Evolutionary conservation across 2,888 invertebrate species (phyloP).

Genomic region (Pyrrhosoma nymphula): DNA sequence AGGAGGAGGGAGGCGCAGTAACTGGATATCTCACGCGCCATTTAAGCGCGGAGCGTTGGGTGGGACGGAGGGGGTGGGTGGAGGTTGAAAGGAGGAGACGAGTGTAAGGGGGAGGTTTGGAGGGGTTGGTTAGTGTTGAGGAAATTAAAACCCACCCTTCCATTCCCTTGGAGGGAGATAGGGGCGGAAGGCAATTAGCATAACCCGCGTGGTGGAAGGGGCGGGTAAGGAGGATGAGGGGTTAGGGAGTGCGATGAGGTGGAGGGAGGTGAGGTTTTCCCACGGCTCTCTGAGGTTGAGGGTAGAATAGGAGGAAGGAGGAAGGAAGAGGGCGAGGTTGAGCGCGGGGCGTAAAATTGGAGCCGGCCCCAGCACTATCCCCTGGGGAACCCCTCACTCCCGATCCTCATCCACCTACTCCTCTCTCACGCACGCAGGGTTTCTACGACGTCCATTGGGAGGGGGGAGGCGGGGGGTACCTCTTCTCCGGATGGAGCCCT

Average conservation of each 20-base stretch:
- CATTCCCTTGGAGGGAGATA: background rate
- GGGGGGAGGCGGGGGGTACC: too few relatives aligned
- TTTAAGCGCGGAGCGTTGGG: background rate
- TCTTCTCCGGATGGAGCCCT: background rate
- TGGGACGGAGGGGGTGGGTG: background rate
- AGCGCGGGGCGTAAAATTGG: slow-evolving; percentile 26
- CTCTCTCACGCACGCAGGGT: background rate
- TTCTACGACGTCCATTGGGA: background rate
- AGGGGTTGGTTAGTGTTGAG: slow-evolving; percentile 12
- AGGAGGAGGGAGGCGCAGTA: background rate
- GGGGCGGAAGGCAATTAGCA: slow-evolving; percentile 22
- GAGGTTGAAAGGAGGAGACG: background rate
- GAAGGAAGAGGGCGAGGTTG: slow-evolving; percentile 5
- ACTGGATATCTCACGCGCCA: slow-evolving; percentile 35
- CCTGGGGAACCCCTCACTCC: background rate
- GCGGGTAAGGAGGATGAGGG: background rate
- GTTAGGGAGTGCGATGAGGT: background rate
- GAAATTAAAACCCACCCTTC: slow-evolving; percentile 36
- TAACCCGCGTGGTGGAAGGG: background rate
- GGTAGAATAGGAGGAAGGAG: background rate
- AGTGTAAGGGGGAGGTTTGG: background rate
- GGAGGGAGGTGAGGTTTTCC: background rate
- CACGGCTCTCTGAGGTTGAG: background rate
- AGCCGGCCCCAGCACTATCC: background rate
- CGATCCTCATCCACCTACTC: background rate